phyloP scores from a whole-genome alignment of 2,797 vertebrate species.

The Philypnodon macrostomus region DNA sequence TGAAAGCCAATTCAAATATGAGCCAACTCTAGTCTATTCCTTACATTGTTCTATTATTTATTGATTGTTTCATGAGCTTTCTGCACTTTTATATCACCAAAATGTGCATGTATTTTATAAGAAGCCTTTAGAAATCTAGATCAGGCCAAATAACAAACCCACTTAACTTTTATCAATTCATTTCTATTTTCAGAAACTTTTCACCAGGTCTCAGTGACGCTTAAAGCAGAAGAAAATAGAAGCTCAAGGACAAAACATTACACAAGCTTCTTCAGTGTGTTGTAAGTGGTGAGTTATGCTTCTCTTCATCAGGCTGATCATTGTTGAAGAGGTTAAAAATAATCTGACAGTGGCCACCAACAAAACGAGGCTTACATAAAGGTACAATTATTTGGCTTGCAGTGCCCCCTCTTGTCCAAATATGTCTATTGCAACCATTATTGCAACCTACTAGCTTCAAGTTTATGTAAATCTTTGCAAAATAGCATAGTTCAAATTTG shows the following conservation, averaged over 20 bases:
- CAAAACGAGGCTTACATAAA: background rate
- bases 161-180: background rate
- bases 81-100: no score
- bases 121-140: no score
- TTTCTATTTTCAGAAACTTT: slow-evolving; percentile 10
- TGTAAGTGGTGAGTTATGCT: slow-evolving; percentile 7
- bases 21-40: no score
- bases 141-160: background rate
- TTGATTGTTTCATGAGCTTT: background rate
- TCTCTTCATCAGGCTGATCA: background rate
- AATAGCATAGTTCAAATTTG: no score
- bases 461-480: no score
- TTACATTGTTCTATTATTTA: background rate
- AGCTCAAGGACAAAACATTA: slow-evolving; percentile 13
- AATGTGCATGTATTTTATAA: no score
- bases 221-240: slow-evolving; percentile 3
- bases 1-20: no score
- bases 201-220: slow-evolving; percentile 8
- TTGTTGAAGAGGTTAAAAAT: background rate
- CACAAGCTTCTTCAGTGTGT: slow-evolving; percentile 11
- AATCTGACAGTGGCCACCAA: slow-evolving; percentile 1
- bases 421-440: slow-evolving; percentile 9
- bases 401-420: slow-evolving; percentile 50
- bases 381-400: slow-evolving; percentile 2
- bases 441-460: slow-evolving; percentile 11